Evolutionary conservation across 2,113 vertebrate genomes (phyloP).

Genomic region (Potamarius usumacintae): DNA sequence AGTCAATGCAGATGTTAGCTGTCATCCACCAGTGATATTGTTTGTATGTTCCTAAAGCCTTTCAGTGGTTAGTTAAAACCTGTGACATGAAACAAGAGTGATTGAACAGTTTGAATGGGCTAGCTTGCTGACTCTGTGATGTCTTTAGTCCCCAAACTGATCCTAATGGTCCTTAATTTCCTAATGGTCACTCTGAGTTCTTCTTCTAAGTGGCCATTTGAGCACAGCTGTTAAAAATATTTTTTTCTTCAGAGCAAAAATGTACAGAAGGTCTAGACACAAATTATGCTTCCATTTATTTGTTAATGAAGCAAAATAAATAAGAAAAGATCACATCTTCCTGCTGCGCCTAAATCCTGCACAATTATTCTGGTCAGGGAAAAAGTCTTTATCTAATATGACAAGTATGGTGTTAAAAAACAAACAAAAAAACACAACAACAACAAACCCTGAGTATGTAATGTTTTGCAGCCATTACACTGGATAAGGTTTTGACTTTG

Average conservation of each 20-base stretch:
- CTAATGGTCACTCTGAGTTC: conserved; percentile 7
- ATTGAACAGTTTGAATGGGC: neutral
- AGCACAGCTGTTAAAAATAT: conserved; percentile 6
- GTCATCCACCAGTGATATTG: neutral
- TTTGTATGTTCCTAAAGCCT: neutral
- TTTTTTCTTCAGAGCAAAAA: neutral
- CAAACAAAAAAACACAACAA: neutral
- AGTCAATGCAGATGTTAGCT: neutral
- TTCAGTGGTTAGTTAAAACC: neutral
- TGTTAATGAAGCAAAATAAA: neutral
- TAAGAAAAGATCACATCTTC: neutral
- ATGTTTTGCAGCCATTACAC: neutral
- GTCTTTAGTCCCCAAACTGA: neutral
- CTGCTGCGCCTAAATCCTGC: neutral
- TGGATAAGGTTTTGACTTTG: neutral
- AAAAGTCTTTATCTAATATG: neutral
- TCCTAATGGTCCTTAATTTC: conserved; percentile 11
- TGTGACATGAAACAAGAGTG: neutral
- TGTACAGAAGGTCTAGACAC: neutral
- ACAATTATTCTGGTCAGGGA: neutral
- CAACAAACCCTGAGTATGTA: neutral
- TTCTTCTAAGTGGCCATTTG: neutral
- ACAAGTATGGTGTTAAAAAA: neutral
- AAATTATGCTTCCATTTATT: neutral
- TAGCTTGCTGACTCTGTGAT: neutral